Conservation (phyloP, 2,888 invertebrate genomes). For the Caenorhabditis sp. region DNA sequence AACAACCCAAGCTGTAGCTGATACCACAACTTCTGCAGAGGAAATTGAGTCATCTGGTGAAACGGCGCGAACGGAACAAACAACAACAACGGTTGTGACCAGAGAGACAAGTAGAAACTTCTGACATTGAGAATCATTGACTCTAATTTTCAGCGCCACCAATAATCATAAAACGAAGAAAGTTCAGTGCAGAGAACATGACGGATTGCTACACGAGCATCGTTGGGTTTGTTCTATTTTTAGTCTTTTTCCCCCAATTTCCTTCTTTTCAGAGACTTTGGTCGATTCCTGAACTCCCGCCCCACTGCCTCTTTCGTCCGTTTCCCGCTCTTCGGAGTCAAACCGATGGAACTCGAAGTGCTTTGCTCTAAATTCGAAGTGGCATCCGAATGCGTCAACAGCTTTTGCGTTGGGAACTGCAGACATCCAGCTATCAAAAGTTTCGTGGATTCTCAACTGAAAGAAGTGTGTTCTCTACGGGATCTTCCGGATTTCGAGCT, state of each 20-base stretch:
- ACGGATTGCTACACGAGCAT: constrained; percentile 61
- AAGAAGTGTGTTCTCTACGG: constrained; percentile 36
- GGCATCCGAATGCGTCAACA: constrained; percentile 48
- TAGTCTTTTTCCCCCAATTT: background rate
- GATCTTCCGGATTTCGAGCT: constrained; percentile 36
- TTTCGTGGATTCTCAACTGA: constrained; percentile 61
- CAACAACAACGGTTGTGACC: background rate
- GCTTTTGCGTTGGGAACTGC: constrained; percentile 61
- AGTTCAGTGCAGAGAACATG: constrained; percentile 56
- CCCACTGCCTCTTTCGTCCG: constrained; percentile 60
- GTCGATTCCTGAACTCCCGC: constrained; percentile 50
- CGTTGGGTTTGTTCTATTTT: constrained; percentile 28
- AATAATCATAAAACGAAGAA: constrained; percentile 11
- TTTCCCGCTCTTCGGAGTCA: constrained; percentile 57
- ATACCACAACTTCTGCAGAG: background rate
- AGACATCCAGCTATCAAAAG: constrained; percentile 58
- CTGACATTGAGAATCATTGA: no score
- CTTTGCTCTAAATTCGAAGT: constrained; percentile 56
- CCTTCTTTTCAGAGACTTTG: constrained; percentile 63
- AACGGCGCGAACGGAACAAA: background rate
- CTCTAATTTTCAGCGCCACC: no score
- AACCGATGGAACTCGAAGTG: constrained; percentile 61
- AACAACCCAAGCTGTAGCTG: constrained; percentile 4
- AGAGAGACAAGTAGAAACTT: background rate
- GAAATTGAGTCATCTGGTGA: background rate